phyloP scores from a whole-genome alignment of 2,888 invertebrate species.

The Orthosia gracilis region DNA sequence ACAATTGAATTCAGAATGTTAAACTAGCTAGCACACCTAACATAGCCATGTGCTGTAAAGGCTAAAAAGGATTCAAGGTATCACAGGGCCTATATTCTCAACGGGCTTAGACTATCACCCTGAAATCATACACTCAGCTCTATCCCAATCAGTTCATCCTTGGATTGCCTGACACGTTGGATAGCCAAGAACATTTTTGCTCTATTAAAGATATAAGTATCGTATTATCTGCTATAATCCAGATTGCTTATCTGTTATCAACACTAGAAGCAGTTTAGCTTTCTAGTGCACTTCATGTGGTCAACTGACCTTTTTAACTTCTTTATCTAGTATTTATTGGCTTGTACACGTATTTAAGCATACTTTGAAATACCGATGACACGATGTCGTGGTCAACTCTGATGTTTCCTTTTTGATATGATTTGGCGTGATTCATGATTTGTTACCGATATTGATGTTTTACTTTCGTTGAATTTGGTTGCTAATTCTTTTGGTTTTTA shows the following conservation, averaged over 20 bases:
- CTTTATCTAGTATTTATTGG: constrained; percentile 32
- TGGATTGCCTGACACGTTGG: neutral
- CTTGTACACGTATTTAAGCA: constrained; percentile 26
- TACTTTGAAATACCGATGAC: constrained; percentile 17
- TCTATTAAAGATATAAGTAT: neutral
- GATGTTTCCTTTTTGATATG: constrained; percentile 33
- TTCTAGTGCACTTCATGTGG: constrained; percentile 10
- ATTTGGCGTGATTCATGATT: neutral
- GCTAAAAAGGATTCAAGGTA: neutral
- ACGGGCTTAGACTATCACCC: neutral
- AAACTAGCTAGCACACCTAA: neutral
- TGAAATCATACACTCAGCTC: neutral
- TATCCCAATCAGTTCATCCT: neutral
- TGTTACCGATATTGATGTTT: constrained; percentile 8
- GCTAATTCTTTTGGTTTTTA: neutral
- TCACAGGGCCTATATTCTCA: neutral
- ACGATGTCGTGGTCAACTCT: constrained; percentile 9
- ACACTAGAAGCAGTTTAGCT: constrained; percentile 6
- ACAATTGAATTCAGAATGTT: neutral
- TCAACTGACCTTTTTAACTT: constrained; percentile 31
- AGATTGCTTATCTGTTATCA: constrained; percentile 24
- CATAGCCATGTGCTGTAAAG: neutral
- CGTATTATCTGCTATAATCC: constrained; percentile 10
- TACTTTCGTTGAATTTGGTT: neutral
- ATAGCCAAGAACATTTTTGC: constrained; percentile 1